Percentiles rank a stretch among this genome's conserved stretches.
phyloP scores from a whole-genome alignment of 2,888 invertebrate genomes.

The Diloba caeruleocephala region DNA sequence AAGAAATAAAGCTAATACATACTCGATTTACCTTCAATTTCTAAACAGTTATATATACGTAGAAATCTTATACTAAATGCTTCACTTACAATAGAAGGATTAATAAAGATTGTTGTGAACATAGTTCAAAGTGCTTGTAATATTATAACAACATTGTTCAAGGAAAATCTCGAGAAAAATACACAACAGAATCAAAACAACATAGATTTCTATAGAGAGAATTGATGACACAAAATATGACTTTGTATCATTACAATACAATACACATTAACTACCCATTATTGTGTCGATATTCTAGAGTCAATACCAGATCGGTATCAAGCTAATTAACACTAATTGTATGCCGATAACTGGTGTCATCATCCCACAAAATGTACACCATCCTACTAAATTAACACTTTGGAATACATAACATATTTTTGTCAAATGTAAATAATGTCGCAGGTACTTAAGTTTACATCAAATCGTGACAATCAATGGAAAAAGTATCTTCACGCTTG shows the following conservation, averaged over 20 bases:
- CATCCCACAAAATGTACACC: slow-evolving; percentile 12
- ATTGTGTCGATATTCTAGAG: slow-evolving; percentile 25
- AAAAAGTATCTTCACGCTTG: not conserved
- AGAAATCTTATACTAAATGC: not conserved
- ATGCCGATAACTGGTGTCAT: slow-evolving; percentile 16
- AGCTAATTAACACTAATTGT: slow-evolving; percentile 39
- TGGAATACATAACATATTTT: slow-evolving; percentile 30
- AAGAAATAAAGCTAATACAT: too few relatives aligned
- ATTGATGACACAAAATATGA: slow-evolving; percentile 7
- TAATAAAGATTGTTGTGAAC: slow-evolving; percentile 4
- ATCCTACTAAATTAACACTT: slow-evolving; percentile 10
- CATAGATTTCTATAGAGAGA: too few relatives aligned
- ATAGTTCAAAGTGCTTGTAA: slow-evolving; percentile 5
- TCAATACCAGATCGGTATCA: slow-evolving; percentile 32
- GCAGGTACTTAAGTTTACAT: slow-evolving; percentile 2
- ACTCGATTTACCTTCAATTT: not conserved
- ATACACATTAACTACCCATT: slow-evolving; percentile 17
- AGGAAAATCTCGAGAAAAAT: slow-evolving; percentile 30
- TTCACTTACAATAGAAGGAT: slow-evolving; percentile 13
- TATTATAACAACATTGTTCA: not conserved
- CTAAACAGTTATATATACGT: not conserved
- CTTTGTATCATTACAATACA: slow-evolving; percentile 12
- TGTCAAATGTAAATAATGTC: slow-evolving; percentile 26
- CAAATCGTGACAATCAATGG: not conserved
- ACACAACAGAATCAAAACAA: slow-evolving; percentile 2